These are phyloP conservation scores for Rhizoglyphus robini DNA, from an alignment of 1,140 invertebrate species.

Conservation along the genomic window DNA sequence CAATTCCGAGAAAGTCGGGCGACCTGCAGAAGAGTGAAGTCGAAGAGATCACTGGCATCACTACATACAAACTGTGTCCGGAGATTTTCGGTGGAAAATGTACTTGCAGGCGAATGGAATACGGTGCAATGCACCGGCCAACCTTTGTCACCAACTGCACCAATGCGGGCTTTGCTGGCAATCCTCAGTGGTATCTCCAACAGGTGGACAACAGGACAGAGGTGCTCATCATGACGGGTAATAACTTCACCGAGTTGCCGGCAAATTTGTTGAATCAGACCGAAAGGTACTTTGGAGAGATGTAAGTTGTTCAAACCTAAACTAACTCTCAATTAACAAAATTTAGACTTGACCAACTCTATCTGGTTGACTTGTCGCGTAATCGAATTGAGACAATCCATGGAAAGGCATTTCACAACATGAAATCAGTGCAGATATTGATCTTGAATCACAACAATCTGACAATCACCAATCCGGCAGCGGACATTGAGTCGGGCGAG, in stretches of 20 bases:
- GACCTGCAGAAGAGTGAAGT: too few species aligned
- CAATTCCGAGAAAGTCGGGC: too few species aligned
- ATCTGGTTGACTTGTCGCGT: neutral
- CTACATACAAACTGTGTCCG: too few species aligned
- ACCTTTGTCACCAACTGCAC: slow-evolving; percentile 8
- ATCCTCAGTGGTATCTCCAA: neutral
- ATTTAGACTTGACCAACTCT: neutral
- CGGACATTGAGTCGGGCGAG: neutral
- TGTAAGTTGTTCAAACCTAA: neutral
- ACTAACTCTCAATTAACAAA: neutral
- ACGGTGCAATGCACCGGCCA: neutral
- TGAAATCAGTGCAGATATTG: neutral
- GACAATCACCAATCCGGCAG: neutral
- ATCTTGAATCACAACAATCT: neutral
- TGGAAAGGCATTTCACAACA: neutral
- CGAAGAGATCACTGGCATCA: too few species aligned
- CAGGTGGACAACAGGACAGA: neutral
- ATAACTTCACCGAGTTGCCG: neutral
- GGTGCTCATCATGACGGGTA: neutral
- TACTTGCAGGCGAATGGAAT: too few species aligned
- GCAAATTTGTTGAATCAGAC: neutral
- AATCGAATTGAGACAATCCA: neutral
- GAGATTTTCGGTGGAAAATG: too few species aligned
- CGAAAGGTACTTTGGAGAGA: neutral
- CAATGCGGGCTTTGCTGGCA: neutral